Evolutionary conservation across 2,888 invertebrate genomes (phyloP).

Genomic region (Yponomeuta cagnagella): DNA sequence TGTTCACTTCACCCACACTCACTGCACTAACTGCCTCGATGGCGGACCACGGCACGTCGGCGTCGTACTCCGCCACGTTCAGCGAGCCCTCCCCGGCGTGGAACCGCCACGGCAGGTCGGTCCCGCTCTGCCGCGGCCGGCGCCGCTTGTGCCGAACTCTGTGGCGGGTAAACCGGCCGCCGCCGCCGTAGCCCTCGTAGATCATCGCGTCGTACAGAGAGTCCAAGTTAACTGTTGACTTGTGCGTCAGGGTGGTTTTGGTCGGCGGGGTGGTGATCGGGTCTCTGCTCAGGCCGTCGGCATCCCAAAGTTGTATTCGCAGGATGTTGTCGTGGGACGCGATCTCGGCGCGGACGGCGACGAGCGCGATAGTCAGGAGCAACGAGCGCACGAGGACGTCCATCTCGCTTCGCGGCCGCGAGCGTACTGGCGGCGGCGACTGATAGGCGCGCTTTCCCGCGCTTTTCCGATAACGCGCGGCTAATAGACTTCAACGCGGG

Average conservation of each 20-base stretch:
- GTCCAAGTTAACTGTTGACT: constrained; percentile 58
- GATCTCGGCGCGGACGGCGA: constrained; percentile 56
- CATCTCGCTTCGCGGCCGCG: constrained; percentile 63
- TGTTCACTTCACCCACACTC: constrained; percentile 56
- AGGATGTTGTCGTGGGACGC: constrained; percentile 67
- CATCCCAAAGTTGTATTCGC: constrained; percentile 68
- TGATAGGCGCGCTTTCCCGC: constrained; percentile 59
- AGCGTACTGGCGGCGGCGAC: constrained; percentile 50
- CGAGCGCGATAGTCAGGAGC: constrained; percentile 52
- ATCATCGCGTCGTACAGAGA: constrained; percentile 62
- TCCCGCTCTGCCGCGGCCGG: constrained; percentile 54
- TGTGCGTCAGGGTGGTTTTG: constrained; percentile 30
- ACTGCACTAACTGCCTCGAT: constrained; percentile 65
- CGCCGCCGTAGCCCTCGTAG: constrained; percentile 50
- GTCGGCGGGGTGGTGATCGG: constrained; percentile 38
- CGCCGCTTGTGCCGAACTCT: constrained; percentile 68
- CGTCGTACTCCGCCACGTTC: constrained; percentile 72
- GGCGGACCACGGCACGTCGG: constrained; percentile 70
- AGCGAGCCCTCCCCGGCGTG: constrained; percentile 66
- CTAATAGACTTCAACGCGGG: constrained; percentile 48
- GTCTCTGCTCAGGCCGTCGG: constrained; percentile 60
- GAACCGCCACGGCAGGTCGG: constrained; percentile 70
- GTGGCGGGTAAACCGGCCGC: constrained; percentile 57
- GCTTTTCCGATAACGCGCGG: constrained; percentile 63
- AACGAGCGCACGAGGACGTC: constrained; percentile 52